Evolutionary conservation across 2,797 vertebrate species (phyloP).

Genomic region (Corythornis leucogaster): DNA sequence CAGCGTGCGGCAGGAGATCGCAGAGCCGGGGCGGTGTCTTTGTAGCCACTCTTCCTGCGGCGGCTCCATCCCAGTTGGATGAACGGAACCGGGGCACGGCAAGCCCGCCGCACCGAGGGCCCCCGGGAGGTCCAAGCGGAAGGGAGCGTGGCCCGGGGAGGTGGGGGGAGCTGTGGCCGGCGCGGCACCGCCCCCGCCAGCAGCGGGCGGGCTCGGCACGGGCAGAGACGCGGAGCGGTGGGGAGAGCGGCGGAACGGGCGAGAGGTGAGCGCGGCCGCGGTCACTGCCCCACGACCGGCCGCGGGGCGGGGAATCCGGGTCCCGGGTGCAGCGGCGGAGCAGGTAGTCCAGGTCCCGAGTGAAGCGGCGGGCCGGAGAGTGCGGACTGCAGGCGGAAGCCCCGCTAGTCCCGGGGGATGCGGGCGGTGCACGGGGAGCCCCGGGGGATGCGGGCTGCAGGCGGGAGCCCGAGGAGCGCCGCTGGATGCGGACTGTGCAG

Average conservation of each 20-base stretch:
- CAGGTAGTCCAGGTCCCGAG: too few relatives aligned
- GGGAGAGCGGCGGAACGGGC: not conserved
- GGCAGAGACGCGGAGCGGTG: not conserved
- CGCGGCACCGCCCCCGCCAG: not conserved
- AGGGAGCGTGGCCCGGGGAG: not conserved
- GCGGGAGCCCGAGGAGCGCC: not conserved
- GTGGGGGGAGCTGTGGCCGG: not conserved
- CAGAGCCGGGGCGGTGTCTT: not conserved
- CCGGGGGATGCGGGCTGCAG: not conserved
- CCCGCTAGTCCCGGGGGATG: too few relatives aligned
- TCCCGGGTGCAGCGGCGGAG: not conserved
- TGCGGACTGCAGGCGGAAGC: too few relatives aligned
- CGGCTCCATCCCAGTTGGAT: not conserved
- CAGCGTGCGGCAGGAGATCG: not conserved
- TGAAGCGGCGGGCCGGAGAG: not conserved
- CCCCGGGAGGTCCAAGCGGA: not conserved
- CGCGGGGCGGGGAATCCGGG: too few relatives aligned
- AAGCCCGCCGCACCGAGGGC: not conserved
- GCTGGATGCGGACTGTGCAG: not conserved
- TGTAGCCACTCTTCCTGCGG: not conserved
- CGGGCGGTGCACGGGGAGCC: not conserved
- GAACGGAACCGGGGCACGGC: not conserved
- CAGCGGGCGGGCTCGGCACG: slow-evolving; percentile 21
- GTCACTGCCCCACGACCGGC: not conserved
- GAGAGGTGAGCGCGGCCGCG: not conserved